Evolutionary conservation across 2,797 vertebrate genomes (phyloP), one percentile per base, ranked within the genome.

Genomic region (Lepidocolaptes lacrymiger): DNA sequence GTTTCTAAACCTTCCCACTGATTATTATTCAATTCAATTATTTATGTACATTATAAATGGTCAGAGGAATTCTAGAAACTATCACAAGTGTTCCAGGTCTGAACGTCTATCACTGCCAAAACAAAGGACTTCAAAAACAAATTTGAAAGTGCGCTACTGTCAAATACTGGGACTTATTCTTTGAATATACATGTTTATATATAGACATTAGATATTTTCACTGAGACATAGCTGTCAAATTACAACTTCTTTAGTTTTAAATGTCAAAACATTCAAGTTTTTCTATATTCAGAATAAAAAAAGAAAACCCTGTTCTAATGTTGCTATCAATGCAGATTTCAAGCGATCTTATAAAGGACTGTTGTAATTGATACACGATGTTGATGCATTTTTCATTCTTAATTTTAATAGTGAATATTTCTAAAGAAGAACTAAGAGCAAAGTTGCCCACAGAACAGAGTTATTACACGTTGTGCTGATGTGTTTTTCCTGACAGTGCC

Each of bases 1-100:
- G 69, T 89, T 86, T 93, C 91, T 83, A 88, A 91, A 88, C 92
- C 94, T 93, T 89, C 68, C 54, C 52, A 77, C 81, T 88, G 76
- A 92, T 93, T 92, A 87, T 92, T 91, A 94, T 87, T 95, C 84
- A 68, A 55, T 84, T 95, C 66, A 96, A 95, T 96, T 95, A 94
- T 94, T 95, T 93, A 95, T 91, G 85, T 75, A 92, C 62, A 88
- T 95, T 91, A 92, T 64, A 95, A 92, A 69, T 54, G 91, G 82
- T 88, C 88, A 84, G 90, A 91, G 37, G 72, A 88, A 83, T 88
- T 85, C 85, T 80, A 87, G 68, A 95, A 96, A 86, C 54, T 43
- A 24, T 90, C 89, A 95, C 88, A 94, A 91, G 66, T 30, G 79
- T 76, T 94, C 82, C 92, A 95, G 85, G 92, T 92, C 34, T 81